Conservation (phyloP, 2,113 vertebrate species). For the Solea solea region DNA sequence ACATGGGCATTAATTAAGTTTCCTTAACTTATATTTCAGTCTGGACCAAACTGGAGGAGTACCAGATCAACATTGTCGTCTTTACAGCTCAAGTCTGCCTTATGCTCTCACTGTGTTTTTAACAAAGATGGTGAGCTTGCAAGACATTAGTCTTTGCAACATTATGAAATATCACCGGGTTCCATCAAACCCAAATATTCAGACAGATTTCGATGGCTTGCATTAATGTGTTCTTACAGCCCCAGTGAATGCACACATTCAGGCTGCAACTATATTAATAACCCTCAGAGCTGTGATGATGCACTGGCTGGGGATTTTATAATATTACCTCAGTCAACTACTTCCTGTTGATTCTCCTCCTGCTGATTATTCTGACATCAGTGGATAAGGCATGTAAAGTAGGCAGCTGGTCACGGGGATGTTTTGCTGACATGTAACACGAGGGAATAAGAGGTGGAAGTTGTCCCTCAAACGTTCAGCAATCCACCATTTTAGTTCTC, state of each 20-base stretch:
- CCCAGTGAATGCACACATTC: not conserved
- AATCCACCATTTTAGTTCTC: too few species aligned
- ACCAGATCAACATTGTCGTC: too few species aligned
- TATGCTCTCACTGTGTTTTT: too few species aligned
- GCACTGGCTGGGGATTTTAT: slow-evolving; percentile 11
- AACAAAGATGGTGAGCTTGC: too few species aligned
- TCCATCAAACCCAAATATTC: not conserved
- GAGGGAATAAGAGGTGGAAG: slow-evolving; percentile 13
- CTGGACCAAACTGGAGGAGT: too few species aligned
- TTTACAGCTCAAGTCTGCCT: too few species aligned
- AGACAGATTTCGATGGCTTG: too few species aligned
- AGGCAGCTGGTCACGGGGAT: slow-evolving; percentile 30
- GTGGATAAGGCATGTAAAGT: slow-evolving; percentile 19
- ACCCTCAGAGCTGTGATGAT: slow-evolving; percentile 20
- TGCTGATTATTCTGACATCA: slow-evolving; percentile 45
- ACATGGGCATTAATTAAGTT: too few species aligned
- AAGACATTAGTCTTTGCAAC: too few species aligned
- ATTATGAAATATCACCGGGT: not conserved
- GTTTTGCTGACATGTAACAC: slow-evolving; percentile 10
- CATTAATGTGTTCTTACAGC: slow-evolving; percentile 12
- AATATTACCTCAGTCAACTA: slow-evolving; percentile 42
- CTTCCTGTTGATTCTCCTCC: slow-evolving; percentile 24
- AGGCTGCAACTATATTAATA: slow-evolving; percentile 19
- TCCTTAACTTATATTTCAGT: too few species aligned
- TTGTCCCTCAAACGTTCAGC: slow-evolving; percentile 5